phyloP scores from a whole-genome alignment of 2,797 vertebrate species.

The Discoglossus pictus region DNA sequence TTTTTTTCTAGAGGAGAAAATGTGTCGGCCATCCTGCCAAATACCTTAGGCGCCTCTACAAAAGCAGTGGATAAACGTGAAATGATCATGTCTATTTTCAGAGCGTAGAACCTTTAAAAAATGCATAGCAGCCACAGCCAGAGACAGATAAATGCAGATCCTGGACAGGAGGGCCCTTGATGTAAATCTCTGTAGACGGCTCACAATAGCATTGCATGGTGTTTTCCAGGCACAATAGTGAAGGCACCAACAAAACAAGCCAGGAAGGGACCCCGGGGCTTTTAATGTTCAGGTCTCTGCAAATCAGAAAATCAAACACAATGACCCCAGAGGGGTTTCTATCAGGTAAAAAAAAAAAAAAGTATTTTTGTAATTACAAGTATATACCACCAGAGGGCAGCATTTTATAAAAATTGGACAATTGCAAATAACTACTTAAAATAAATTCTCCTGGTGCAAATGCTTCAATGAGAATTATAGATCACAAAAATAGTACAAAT shows the following conservation, averaged over 20 bases:
- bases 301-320: conserved; percentile 87
- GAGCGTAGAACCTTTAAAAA: conserved; percentile 57
- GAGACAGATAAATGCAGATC: conserved; percentile 71
- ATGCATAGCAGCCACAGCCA: conserved; percentile 47
- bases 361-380: conserved; percentile 16
- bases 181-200: conserved; percentile 72
- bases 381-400: conserved; percentile 84
- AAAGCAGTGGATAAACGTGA: not conserved
- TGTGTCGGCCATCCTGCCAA: no score
- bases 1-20: no score
- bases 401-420: conserved; percentile 76
- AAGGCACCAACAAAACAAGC: conserved; percentile 77
- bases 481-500: no score
- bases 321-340: conserved; percentile 83
- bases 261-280: conserved; percentile 74
- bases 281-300: conserved; percentile 81
- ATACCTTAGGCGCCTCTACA: no score
- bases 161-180: conserved; percentile 75
- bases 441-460: no score
- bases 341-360: conserved; percentile 74
- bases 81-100: not conserved
- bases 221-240: conserved; percentile 76
- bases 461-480: no score
- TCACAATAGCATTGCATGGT: conserved; percentile 74
- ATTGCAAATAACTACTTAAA: not conserved